Percentiles rank a stretch among this genome's conserved stretches.
These are phyloP conservation scores for Chymomyza caudatula DNA, from an alignment of 2,888 invertebrate genomes.

Conservation along the genomic window DNA sequence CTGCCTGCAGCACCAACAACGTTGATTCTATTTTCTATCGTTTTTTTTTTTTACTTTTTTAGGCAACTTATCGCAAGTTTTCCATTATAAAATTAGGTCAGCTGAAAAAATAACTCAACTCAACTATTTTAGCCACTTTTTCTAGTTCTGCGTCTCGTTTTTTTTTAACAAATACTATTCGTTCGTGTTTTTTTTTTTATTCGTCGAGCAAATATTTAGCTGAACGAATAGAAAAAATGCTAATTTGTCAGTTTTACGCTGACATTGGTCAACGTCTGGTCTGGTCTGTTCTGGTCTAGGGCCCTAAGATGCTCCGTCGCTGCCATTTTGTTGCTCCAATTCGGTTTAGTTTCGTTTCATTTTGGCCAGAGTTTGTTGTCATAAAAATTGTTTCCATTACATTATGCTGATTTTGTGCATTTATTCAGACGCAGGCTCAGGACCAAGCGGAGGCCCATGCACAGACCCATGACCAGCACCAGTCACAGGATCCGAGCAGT, in stretches of 20 bases:
- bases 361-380: constrained; percentile 47
- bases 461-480: neutral
- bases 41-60: constrained; percentile 25
- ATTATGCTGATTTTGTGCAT: constrained; percentile 72
- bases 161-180: neutral
- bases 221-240: constrained; percentile 65
- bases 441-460: neutral
- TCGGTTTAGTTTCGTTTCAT: constrained; percentile 23
- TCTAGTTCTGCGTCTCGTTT: neutral
- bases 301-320: neutral
- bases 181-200: constrained; percentile 25
- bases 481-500: neutral
- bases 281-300: neutral
- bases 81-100: constrained; percentile 76
- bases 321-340: neutral
- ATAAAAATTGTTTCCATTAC: constrained; percentile 73
- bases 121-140: constrained; percentile 59
- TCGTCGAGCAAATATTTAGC: constrained; percentile 62
- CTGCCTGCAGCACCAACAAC: constrained; percentile 56
- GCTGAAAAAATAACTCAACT: constrained; percentile 72
- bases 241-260: constrained; percentile 71
- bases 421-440: constrained; percentile 55
- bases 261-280: constrained; percentile 57
- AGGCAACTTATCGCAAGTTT: constrained; percentile 70
- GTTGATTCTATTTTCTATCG: constrained; percentile 6